Percentiles rank a stretch among this genome's conserved stretches.
Evolutionary conservation across 2,113 vertebrate genomes (phyloP).

Genomic region (Indicator indicator): DNA sequence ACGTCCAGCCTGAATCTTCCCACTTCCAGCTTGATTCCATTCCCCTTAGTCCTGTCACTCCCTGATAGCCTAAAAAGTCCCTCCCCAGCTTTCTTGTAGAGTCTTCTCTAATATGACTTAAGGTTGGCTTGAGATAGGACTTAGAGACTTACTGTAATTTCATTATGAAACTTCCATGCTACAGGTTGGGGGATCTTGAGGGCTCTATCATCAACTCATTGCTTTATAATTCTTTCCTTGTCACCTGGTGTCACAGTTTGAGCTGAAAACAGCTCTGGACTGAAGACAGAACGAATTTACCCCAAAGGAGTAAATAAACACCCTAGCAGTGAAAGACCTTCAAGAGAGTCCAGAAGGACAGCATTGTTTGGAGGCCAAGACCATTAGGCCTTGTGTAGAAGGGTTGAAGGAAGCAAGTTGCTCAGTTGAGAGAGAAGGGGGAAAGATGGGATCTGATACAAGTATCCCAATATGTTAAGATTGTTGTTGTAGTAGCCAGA

Average conservation of each 20-base stretch:
- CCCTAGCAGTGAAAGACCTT: background rate
- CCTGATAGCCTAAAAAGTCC: no score
- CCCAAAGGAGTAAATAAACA: no score
- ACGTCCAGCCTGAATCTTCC: no score
- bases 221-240: background rate
- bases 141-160: background rate
- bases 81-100: no score
- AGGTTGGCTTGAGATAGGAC: background rate
- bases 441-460: background rate
- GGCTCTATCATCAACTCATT: background rate
- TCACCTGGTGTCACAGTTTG: background rate
- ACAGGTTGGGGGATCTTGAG: background rate
- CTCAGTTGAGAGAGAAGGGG: background rate
- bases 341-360: background rate
- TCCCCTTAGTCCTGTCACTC: no score
- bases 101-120: background rate
- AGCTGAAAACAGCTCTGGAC: no score
- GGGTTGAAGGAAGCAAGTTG: background rate
- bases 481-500: background rate
- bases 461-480: background rate
- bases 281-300: no score
- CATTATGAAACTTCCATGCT: background rate
- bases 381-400: background rate
- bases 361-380: background rate
- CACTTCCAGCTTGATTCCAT: no score